Base-by-base conservation (phyloP, 2,113 vertebrate species). In the Pollimyrus isidori region DNA sequence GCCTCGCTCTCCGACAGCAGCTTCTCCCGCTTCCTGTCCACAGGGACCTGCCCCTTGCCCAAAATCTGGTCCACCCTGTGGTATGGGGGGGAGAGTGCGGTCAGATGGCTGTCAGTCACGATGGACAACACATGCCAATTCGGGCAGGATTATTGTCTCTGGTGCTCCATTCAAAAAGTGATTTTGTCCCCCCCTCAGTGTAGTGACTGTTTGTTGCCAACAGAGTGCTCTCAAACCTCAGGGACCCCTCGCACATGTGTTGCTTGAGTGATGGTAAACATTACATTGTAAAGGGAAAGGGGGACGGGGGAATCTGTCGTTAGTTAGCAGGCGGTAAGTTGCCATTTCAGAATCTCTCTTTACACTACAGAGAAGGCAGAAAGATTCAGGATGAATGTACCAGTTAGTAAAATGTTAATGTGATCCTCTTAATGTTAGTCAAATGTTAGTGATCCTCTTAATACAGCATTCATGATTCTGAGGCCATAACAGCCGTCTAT, bases 1-100 rank as follows among this genome's bases (percentile, higher is more conserved):
- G 97, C 90, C 87, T 99, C 98, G 45, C 96, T 97, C 88, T 99
- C 98, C 69, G 96, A 96, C 2, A 97, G 93, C 89, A 97, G 95
- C 95, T 99, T 99, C 88, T 99, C 98, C 90, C 97, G 94, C 94
- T 97, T 98, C 95, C 98, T 99, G 92, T 99, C 98, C 91, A 98
- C 92, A 86, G 97, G 95, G 90, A 98, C 96, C 95, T 99, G 98
- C 48, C 98, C 98, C 93, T 97, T 98, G 87, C 98, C 98, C 53
- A 99, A 97, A 94, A 99, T 99, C 92, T 99, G 98, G 92, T 99
- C 98, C 92, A 99, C 98, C 0, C 98, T 99, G 93, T 26, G 85
- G 88, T 90, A 93, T 89, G 94, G 42, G 52, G 52, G 30, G 3
- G 53, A 30, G 39, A 62, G 7, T 0, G 30, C 3, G 6, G 86